Evolutionary conservation across 1,140 invertebrate species (phyloP).

Genomic region (Drosophila asahinai): DNA sequence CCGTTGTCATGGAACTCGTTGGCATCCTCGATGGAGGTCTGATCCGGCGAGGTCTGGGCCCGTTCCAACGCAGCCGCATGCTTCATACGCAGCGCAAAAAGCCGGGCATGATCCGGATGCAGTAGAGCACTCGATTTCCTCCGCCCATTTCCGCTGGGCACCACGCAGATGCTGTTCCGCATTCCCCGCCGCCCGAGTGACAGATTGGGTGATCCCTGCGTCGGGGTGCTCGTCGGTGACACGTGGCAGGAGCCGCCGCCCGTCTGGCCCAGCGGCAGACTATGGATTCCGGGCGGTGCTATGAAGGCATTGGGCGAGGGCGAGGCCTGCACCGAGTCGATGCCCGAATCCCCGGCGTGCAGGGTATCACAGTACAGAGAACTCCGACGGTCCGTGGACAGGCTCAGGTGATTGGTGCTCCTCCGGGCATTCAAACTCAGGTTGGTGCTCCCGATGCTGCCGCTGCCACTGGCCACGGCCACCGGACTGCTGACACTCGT

Average conservation of each 20-base stretch:
- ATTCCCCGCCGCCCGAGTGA: conserved; percentile 74
- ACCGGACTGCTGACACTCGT: conserved; percentile 83
- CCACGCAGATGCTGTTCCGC: conserved; percentile 77
- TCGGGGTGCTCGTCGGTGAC: conserved; percentile 83
- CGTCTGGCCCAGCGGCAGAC: conserved; percentile 58
- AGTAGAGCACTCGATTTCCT: conserved; percentile 87
- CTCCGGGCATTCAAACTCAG: conserved; percentile 40
- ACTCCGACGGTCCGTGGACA: conserved; percentile 74
- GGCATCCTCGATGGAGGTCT: conserved; percentile 84
- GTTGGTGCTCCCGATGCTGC: conserved; percentile 39
- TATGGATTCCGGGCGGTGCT: conserved; percentile 79
- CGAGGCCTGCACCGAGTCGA: conserved; percentile 90
- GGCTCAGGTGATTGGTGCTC: conserved; percentile 70
- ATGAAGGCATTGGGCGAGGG: conserved; percentile 87
- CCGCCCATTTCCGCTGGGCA: conserved; percentile 78
- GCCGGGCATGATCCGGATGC: conserved; percentile 89
- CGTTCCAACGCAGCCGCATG: conserved; percentile 86
- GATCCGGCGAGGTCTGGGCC: conserved; percentile 81
- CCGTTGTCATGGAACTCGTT: conserved; percentile 83
- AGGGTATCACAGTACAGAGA: conserved; percentile 84
- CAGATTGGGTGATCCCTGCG: conserved; percentile 84
- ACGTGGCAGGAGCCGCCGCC: conserved; percentile 81
- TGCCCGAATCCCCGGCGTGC: conserved; percentile 87
- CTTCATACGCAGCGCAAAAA: conserved; percentile 85
- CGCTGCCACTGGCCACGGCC: conserved; percentile 32